Conservation (phyloP, 2,888 invertebrate genomes). For the Pheosia gnoma region DNA sequence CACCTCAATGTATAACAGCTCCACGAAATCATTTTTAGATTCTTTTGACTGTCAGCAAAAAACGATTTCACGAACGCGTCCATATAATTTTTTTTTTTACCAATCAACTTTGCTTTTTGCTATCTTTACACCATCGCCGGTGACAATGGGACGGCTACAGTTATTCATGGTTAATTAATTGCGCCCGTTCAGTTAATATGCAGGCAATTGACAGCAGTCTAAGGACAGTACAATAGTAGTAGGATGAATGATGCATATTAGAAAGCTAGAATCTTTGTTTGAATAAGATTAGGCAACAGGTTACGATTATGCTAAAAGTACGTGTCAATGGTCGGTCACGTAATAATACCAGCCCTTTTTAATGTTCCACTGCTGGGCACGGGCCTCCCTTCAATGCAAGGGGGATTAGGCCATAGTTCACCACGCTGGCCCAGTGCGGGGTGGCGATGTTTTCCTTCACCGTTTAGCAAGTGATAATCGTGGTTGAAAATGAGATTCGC, state of each 20-base stretch:
- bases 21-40: not conserved
- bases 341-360: too few species aligned
- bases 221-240: not conserved
- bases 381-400: too few species aligned
- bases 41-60: slow-evolving; percentile 2
- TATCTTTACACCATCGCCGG: slow-evolving; percentile 15
- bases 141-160: slow-evolving; percentile 31
- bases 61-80: slow-evolving; percentile 4
- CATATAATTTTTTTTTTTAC: slow-evolving; percentile 2
- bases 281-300: too few species aligned
- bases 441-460: too few species aligned
- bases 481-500: too few species aligned
- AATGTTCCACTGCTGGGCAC: too few species aligned
- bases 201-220: slow-evolving; percentile 8
- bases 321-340: too few species aligned
- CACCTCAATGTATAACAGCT: not conserved
- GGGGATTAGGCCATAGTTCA: too few species aligned
- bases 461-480: too few species aligned
- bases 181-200: slow-evolving; percentile 6
- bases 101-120: slow-evolving; percentile 18
- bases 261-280: not conserved
- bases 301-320: too few species aligned
- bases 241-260: not conserved
- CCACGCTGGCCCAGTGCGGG: too few species aligned
- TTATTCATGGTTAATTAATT: slow-evolving; percentile 41